phyloP scores from a whole-genome alignment of 2,113 vertebrate genomes.

The Calonectris borealis region DNA sequence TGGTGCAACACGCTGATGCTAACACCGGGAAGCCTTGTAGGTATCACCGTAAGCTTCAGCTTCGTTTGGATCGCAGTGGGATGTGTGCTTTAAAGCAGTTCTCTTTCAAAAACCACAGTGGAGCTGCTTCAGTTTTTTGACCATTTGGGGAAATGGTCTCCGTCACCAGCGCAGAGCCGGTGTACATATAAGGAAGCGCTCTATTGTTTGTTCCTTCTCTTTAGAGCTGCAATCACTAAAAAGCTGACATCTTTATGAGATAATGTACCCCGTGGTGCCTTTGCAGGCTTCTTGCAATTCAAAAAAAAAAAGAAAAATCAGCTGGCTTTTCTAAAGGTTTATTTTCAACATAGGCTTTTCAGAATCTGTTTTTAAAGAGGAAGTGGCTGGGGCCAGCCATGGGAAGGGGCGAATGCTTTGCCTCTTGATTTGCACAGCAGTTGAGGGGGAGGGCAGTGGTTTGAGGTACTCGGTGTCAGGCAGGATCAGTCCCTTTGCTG shows the following conservation, averaged over 20 bases:
- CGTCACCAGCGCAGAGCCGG: neutral
- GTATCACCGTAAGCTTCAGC: neutral
- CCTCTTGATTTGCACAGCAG: neutral
- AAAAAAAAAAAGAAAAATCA: neutral
- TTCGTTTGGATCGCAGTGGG: neutral
- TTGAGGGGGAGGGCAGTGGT: neutral
- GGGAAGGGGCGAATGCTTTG: neutral
- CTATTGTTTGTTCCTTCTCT: neutral
- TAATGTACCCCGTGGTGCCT: neutral
- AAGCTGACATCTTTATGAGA: conserved; percentile 40
- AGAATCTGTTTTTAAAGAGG: conserved; percentile 9
- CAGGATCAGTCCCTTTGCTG: neutral
- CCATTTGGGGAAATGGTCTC: conserved; percentile 71
- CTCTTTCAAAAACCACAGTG: conserved; percentile 23
- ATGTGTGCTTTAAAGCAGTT: neutral
- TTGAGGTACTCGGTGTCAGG: neutral
- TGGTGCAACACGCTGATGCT: neutral
- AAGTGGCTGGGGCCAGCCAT: neutral
- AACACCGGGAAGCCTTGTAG: neutral
- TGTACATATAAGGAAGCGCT: conserved; percentile 62
- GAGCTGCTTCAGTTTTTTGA: conserved; percentile 56
- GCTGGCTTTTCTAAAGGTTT: neutral
- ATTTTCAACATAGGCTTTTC: neutral
- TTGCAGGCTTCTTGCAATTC: neutral
- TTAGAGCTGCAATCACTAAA: neutral